These are phyloP conservation scores for Dicrostonyx torquatus DNA, from an alignment of 2,797 vertebrate genomes.

Conservation along the genomic window DNA sequence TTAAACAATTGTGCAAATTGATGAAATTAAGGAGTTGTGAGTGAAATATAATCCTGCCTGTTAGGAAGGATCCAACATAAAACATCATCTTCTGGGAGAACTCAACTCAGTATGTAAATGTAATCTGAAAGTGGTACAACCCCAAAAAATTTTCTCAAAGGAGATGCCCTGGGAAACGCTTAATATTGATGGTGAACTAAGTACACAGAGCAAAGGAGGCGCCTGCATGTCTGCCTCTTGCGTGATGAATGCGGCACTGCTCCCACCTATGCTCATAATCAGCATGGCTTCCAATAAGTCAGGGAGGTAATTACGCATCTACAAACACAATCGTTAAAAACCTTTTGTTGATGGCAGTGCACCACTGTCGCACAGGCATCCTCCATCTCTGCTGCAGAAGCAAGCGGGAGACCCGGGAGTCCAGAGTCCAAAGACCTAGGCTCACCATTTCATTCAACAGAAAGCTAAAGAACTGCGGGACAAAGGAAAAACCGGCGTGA, in stretches of 20 bases:
- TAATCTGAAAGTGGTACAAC: constrained; percentile 63
- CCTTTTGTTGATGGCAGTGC: neutral
- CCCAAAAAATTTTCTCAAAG: constrained; percentile 29
- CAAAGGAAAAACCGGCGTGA: constrained; percentile 65
- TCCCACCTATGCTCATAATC: neutral
- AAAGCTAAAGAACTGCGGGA: neutral
- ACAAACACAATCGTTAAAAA: constrained; percentile 19
- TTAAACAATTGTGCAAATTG: constrained; percentile 45
- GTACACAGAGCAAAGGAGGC: neutral
- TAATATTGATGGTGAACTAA: constrained; percentile 63
- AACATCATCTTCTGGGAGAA: constrained; percentile 58
- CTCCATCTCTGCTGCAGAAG: neutral
- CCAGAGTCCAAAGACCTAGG: neutral
- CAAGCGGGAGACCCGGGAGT: neutral
- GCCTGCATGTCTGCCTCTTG: constrained; percentile 5
- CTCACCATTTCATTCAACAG: neutral
- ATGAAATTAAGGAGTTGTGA: constrained; percentile 51
- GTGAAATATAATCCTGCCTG: constrained; percentile 44
- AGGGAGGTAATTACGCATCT: constrained; percentile 9
- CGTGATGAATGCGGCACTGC: neutral
- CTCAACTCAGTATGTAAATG: constrained; percentile 25
- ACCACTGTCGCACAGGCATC: neutral
- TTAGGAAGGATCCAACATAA: constrained; percentile 51
- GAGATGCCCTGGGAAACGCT: constrained; percentile 42
- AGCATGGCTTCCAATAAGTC: constrained; percentile 16